These are phyloP conservation scores for Drosophila austrosaltans DNA, from an alignment of 2,888 invertebrate species.

Conservation along the genomic window DNA sequence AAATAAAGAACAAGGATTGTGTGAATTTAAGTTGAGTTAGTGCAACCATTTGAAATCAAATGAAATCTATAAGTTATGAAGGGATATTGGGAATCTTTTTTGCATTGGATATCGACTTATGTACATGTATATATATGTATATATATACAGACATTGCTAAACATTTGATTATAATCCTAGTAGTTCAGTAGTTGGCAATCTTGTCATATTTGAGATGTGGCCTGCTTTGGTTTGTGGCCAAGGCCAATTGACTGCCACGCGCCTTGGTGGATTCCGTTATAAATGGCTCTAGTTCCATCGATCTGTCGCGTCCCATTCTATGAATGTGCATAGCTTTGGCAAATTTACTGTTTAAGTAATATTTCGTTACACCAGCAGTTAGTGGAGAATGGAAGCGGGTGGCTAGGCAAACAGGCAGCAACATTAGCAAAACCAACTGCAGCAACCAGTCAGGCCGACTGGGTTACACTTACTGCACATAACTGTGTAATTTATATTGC, in stretches of 20 bases:
- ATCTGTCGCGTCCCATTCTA: conserved; percentile 38
- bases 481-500: conserved; percentile 75
- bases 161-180: neutral
- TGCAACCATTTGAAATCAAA: conserved; percentile 32
- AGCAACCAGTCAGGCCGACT: conserved; percentile 25
- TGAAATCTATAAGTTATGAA: conserved; percentile 30
- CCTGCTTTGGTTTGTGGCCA: conserved; percentile 29
- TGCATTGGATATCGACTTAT: no score
- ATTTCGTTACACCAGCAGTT: conserved; percentile 37
- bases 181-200: conserved; percentile 9
- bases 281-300: conserved; percentile 40
- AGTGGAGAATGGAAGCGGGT: conserved; percentile 4
- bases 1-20: conserved; percentile 12
- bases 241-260: conserved; percentile 41
- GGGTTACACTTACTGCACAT: conserved; percentile 69
- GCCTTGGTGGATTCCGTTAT: conserved; percentile 27
- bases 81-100: neutral
- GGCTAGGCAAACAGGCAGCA: conserved; percentile 1
- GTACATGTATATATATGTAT: no score
- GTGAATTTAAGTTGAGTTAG: conserved; percentile 35
- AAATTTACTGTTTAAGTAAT: conserved; percentile 53
- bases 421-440: conserved; percentile 20
- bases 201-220: conserved; percentile 10
- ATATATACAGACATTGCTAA: neutral
- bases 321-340: conserved; percentile 31